phyloP scores from a whole-genome alignment of 2,797 vertebrate species.

The Coreius guichenoti region DNA sequence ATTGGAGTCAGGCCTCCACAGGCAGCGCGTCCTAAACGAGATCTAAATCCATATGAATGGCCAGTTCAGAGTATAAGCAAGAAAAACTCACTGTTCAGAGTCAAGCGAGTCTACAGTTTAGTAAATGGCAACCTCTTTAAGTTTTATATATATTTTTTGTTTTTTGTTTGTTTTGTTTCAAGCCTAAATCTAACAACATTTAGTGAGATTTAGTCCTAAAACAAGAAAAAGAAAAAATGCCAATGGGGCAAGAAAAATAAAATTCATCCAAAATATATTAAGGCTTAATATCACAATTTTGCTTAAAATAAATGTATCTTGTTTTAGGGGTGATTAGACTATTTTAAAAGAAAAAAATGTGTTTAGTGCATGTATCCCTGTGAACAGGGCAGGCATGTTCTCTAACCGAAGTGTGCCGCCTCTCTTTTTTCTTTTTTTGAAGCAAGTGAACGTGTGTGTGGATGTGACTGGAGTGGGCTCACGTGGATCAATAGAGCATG shows the following conservation, averaged over 20 bases:
- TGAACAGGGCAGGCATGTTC: neutral
- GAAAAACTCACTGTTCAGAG: no score
- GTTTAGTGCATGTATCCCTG: neutral
- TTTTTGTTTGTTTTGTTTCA: neutral
- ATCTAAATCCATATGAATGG: no score
- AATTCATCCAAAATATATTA: neutral
- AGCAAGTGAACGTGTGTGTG: constrained; percentile 40
- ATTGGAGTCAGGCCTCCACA: no score
- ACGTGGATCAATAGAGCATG: constrained; percentile 55
- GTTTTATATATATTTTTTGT: no score
- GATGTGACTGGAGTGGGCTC: constrained; percentile 46
- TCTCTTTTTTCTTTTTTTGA: neutral
- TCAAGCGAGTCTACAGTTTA: no score
- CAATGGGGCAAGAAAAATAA: neutral
- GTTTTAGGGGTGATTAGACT: neutral
- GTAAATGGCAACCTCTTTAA: no score
- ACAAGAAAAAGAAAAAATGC: neutral
- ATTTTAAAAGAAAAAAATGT: neutral
- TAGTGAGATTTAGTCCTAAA: neutral
- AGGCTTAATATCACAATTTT: neutral
- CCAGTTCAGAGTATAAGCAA: no score
- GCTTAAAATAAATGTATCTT: neutral
- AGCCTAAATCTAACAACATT: neutral
- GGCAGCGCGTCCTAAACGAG: no score
- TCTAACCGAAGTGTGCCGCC: neutral